A percentile compares a stretch with the other conserved stretches of the same genome.
phyloP scores from a whole-genome alignment of 2,113 vertebrate species.

The Sapayoa aenigma region DNA sequence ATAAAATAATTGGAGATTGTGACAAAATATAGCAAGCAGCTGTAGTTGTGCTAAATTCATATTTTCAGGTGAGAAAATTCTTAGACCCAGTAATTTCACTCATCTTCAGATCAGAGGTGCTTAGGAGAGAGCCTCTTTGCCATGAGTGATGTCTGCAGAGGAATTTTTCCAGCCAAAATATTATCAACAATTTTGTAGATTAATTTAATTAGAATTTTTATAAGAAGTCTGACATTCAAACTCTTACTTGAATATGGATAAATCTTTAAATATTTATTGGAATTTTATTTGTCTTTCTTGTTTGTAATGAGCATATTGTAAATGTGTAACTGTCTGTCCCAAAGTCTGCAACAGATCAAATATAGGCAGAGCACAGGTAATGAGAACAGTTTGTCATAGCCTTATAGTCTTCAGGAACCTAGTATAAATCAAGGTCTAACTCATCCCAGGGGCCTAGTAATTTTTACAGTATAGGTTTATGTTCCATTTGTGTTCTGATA shows the following conservation, averaged over 20 bases:
- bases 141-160: background rate
- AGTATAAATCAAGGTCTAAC: constrained; percentile 4
- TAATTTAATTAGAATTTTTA: background rate
- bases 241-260: background rate
- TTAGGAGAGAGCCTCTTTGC: background rate
- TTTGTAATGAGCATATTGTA: background rate
- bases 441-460: background rate
- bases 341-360: background rate
- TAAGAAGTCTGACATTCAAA: background rate
- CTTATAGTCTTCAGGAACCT: background rate
- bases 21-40: background rate
- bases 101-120: background rate
- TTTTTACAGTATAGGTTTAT: constrained; percentile 17
- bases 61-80: background rate
- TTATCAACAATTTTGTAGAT: background rate
- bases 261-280: background rate
- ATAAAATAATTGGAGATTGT: background rate
- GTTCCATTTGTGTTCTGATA: constrained; percentile 21
- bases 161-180: background rate
- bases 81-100: background rate
- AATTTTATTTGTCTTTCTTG: background rate
- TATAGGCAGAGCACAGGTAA: background rate
- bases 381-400: background rate
- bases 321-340: background rate
- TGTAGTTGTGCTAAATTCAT: background rate